Evolutionary conservation across 2,888 invertebrate species (phyloP).

Genomic region (Pollenia angustigena): DNA sequence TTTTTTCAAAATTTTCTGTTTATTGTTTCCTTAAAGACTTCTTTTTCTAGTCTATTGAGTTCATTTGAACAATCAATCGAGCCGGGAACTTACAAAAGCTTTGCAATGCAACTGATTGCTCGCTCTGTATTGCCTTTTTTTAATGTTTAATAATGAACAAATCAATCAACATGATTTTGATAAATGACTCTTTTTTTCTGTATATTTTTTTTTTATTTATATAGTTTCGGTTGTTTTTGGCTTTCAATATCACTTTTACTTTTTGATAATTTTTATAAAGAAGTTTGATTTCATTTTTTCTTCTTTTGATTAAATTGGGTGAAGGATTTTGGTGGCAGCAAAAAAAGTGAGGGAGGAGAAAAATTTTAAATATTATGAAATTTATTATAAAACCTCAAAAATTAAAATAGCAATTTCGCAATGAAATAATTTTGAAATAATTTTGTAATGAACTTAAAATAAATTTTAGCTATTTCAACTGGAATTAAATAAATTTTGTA

Average conservation of each 20-base stretch:
- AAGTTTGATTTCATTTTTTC: no score
- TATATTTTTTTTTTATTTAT: constrained; percentile 53
- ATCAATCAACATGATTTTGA: constrained; percentile 83
- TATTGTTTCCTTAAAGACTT: neutral
- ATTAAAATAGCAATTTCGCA: no score
- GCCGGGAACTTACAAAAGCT: constrained; percentile 17
- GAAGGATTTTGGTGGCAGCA: no score
- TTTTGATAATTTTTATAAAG: neutral
- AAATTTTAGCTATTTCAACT: no score
- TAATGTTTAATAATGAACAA: constrained; percentile 78
- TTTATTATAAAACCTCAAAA: no score
- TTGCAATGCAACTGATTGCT: constrained; percentile 50
- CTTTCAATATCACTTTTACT: neutral
- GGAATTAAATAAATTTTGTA: no score
- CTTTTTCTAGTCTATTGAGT: constrained; percentile 15
- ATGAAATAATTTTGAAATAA: no score
- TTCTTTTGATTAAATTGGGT: no score
- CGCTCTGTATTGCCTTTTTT: constrained; percentile 65
- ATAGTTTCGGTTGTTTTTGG: neutral
- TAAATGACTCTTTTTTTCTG: constrained; percentile 79
- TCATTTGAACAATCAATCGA: constrained; percentile 19
- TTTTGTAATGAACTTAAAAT: no score
- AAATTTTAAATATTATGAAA: no score
- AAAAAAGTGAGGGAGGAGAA: no score
- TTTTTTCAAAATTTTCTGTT: neutral